phyloP scores from a whole-genome alignment of 2,888 invertebrate genomes.

The Drosophila sordidapex region DNA sequence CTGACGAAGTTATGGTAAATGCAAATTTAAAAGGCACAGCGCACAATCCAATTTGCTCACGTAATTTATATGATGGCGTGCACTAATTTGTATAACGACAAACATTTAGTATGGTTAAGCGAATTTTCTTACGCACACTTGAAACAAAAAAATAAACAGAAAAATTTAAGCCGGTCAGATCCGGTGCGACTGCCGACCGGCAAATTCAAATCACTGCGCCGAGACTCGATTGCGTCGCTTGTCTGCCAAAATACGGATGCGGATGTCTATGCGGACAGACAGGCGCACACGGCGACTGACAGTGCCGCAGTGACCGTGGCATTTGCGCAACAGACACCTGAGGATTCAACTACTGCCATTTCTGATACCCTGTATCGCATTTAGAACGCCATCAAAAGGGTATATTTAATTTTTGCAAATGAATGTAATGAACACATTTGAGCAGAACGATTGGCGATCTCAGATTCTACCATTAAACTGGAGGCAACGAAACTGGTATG shows the following conservation, averaged over 20 bases:
- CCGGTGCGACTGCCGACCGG: conserved; percentile 18
- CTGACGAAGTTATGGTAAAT: conserved; percentile 9
- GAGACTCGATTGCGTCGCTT: conserved; percentile 1
- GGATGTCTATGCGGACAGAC: conserved; percentile 44
- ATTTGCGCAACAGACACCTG: conserved; percentile 72
- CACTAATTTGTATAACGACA: conserved; percentile 53
- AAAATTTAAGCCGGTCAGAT: conserved; percentile 2
- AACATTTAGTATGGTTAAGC: conserved; percentile 51
- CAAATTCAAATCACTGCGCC: conserved; percentile 15
- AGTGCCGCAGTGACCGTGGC: conserved; percentile 61
- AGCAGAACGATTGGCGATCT: not conserved
- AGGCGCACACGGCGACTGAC: conserved; percentile 65
- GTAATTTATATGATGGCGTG: conserved; percentile 64
- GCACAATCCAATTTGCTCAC: conserved; percentile 63
- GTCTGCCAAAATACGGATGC: conserved; percentile 18
- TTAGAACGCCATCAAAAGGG: not conserved
- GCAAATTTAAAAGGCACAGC: conserved; percentile 10
- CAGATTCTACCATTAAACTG: not conserved
- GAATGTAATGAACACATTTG: not conserved
- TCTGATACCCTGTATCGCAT: conserved; percentile 5
- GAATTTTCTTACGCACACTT: conserved; percentile 46
- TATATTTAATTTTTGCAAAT: not conserved
- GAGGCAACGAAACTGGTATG: not conserved
- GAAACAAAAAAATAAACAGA: conserved; percentile 1
- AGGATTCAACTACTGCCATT: conserved; percentile 54